Evolutionary conservation across 2,113 vertebrate species (phyloP).

Genomic region (Delphinus delphis): DNA sequence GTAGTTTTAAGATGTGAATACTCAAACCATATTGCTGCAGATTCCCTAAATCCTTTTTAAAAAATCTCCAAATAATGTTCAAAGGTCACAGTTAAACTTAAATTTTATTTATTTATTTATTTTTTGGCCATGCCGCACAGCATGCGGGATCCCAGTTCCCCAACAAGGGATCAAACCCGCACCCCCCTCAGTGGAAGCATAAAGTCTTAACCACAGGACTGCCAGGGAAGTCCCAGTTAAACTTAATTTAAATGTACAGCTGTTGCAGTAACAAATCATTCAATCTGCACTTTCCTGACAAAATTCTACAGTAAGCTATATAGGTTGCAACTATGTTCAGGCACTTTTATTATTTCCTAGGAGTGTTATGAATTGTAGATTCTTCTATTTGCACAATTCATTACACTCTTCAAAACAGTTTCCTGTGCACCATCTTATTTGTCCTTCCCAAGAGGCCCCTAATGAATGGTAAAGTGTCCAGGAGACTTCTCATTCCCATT

Average conservation of each 20-base stretch:
- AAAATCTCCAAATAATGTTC: neutral
- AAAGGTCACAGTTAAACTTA: neutral
- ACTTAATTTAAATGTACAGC: neutral
- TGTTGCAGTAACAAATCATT: constrained; percentile 17
- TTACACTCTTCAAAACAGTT: constrained; percentile 14
- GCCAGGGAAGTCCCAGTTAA: neutral
- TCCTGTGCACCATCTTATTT: neutral
- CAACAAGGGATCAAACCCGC: too few relatives aligned
- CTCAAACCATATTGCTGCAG: neutral
- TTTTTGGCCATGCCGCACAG: too few relatives aligned
- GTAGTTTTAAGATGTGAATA: constrained; percentile 1
- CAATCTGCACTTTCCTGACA: neutral
- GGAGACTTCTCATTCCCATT: neutral
- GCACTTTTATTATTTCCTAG: neutral
- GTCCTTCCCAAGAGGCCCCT: neutral
- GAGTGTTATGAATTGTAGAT: neutral
- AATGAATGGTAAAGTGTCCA: neutral
- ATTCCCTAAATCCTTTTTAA: neutral
- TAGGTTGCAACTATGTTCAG: neutral
- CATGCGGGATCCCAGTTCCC: too few relatives aligned
- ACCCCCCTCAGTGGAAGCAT: too few relatives aligned
- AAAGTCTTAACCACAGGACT: too few relatives aligned
- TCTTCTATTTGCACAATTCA: neutral
- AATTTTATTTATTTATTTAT: neutral
- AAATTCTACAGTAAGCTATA: neutral